Base-by-base conservation (phyloP, 2,888 invertebrate genomes). In the Lucinisca nassula region DNA sequence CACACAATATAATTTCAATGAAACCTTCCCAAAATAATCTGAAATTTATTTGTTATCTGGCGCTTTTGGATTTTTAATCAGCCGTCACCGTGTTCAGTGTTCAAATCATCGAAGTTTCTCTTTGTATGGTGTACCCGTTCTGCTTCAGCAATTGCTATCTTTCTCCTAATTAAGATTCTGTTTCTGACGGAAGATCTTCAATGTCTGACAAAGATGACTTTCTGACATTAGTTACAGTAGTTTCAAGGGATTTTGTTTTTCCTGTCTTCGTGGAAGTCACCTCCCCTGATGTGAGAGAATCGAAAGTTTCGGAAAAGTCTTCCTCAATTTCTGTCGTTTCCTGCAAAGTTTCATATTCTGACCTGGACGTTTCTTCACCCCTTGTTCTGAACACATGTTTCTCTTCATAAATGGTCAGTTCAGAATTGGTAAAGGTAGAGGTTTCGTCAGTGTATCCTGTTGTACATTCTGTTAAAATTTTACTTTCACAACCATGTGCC, bases 191-290 rank as follows among this genome's bases (percentile, higher is more conserved):
- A 35, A 67, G 35, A 17, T 67, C 67, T 1, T 67, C 67, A 35
- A 67, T 67, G 21, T 67, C 67, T 6, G 67, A 67, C 21, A 67
- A 67, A 35, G 67, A 67, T 35, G 67, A 67, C 21, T 67, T 67
- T 67, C 67, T 67, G 1, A 35, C 14, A 35, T 67, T 21, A 21
- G 32, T 21, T 1, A 21, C 4, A 14, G 17, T 67, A 3, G 35
- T 35, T 4, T 67, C 67, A 21, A 35, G 24, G 32, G 67, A 35
- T 45, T 14, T 45, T 12, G 45, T 45, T 12, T 35, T 30, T 35
- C 67, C 67, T 3, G 67, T 67, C 32, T 30, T 32, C 3, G 67
- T 67, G 4, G 67, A 17, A 35, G 67, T 32, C 6, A 21, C 35
- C 10, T 67, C 67, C 8, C 35, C 67, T 8, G 67, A 35, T 67